phyloP scores from a whole-genome alignment of 2,113 vertebrate species.

The Mystacornis crossleyi region DNA sequence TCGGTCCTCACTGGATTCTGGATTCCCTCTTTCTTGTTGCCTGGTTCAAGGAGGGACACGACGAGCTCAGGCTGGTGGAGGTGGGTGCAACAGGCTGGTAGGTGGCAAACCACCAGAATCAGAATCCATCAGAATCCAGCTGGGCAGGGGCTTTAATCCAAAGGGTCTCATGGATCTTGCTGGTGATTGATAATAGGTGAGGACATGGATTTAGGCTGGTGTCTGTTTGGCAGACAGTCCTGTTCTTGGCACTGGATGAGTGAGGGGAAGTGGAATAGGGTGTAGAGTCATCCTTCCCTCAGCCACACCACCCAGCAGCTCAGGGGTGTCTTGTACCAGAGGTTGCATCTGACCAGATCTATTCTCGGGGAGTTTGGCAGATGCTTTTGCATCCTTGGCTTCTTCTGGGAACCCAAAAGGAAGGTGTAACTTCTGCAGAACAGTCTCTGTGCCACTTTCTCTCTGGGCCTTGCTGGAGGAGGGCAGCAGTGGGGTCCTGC shows the following conservation, averaged over 20 bases:
- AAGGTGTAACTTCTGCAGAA: neutral
- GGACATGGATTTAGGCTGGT: neutral
- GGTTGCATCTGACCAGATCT: constrained; percentile 14
- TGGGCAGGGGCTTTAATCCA: neutral
- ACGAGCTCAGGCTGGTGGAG: neutral
- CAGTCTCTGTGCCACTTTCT: neutral
- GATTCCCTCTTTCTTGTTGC: constrained; percentile 7
- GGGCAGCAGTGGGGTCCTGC: neutral
- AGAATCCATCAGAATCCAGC: neutral
- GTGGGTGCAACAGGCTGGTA: neutral
- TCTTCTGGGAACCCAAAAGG: neutral
- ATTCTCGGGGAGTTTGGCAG: neutral
- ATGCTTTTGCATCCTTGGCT: constrained; percentile 27
- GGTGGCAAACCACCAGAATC: neutral
- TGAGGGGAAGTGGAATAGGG: neutral
- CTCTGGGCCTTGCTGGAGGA: neutral
- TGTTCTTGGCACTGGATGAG: neutral
- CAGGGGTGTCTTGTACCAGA: constrained; percentile 7
- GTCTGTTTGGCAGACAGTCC: neutral
- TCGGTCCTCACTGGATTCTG: neutral
- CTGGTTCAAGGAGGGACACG: neutral
- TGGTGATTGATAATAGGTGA: neutral
- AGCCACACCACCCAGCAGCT: neutral
- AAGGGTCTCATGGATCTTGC: neutral
- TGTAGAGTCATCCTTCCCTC: neutral